Conservation (phyloP, 2,113 vertebrate species). For the Centropus bengalensis region DNA sequence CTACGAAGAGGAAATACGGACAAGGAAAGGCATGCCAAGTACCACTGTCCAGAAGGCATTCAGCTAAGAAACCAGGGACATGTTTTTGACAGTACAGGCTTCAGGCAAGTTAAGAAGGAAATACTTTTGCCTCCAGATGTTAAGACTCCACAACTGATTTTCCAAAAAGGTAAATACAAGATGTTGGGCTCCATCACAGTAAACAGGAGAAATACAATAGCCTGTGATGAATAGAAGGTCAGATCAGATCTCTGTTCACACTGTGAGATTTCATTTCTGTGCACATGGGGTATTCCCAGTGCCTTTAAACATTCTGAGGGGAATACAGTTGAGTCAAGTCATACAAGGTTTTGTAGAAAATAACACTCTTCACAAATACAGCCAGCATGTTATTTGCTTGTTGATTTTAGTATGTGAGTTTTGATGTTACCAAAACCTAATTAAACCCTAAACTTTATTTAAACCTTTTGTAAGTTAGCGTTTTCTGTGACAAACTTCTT, state of each 20-base stretch:
- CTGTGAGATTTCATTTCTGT: not conserved
- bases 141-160: not conserved
- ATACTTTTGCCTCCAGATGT: not conserved
- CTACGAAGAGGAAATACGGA: not conserved
- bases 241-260: not conserved
- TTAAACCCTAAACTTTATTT: not conserved
- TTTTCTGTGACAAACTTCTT: not conserved
- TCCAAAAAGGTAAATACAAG: not conserved
- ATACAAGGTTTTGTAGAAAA: not conserved
- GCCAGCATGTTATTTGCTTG: not conserved
- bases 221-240: not conserved
- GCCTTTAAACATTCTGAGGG: not conserved
- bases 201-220: not conserved
- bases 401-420: not conserved
- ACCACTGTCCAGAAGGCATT: not conserved
- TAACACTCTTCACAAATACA: not conserved
- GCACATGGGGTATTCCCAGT: fast-evolving
- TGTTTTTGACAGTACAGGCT: not conserved
- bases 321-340: not conserved
- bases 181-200: not conserved
- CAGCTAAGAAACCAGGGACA: not conserved
- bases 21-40: not conserved
- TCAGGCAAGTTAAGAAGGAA: not conserved
- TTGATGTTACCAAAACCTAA: not conserved
- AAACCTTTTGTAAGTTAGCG: not conserved